Evolutionary conservation across 2,888 invertebrate species (phyloP).

Genomic region (Unio pictorum): DNA sequence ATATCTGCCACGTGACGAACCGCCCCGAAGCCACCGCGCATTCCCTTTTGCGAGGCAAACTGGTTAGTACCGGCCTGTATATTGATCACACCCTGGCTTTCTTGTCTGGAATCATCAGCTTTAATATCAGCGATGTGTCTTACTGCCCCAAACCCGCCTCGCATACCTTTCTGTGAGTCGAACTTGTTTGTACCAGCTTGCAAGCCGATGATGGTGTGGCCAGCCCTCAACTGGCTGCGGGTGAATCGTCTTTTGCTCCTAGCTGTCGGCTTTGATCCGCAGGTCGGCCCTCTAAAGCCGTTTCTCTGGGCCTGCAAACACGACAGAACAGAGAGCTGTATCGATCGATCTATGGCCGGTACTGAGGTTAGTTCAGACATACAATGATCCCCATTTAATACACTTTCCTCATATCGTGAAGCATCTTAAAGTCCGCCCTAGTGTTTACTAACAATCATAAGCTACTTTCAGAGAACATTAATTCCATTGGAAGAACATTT

Average conservation of each 20-base stretch:
- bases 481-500: no score
- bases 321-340: no score
- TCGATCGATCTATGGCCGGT: no score
- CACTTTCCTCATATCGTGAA: no score
- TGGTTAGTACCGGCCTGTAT: conserved; percentile 60
- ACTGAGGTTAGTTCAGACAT: no score
- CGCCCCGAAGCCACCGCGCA: conserved; percentile 57
- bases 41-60: conserved; percentile 59
- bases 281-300: conserved; percentile 59
- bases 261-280: conserved; percentile 61
- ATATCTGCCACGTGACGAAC: conserved; percentile 67
- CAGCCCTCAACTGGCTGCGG: conserved; percentile 56
- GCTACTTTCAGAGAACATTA: no score
- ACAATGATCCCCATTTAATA: no score
- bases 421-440: no score
- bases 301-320: conserved; percentile 59
- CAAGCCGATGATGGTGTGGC: conserved; percentile 48
- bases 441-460: no score
- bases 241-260: conserved; percentile 59
- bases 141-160: conserved; percentile 51
- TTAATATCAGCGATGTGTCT: conserved; percentile 60
- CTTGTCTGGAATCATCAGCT: conserved; percentile 47
- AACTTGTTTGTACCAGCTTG: conserved; percentile 65
- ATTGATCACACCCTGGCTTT: conserved; percentile 53
- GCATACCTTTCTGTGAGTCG: conserved; percentile 60